These are phyloP conservation scores for Drosophila flavopinicola DNA, from an alignment of 2,888 invertebrate genomes.

Conservation along the genomic window DNA sequence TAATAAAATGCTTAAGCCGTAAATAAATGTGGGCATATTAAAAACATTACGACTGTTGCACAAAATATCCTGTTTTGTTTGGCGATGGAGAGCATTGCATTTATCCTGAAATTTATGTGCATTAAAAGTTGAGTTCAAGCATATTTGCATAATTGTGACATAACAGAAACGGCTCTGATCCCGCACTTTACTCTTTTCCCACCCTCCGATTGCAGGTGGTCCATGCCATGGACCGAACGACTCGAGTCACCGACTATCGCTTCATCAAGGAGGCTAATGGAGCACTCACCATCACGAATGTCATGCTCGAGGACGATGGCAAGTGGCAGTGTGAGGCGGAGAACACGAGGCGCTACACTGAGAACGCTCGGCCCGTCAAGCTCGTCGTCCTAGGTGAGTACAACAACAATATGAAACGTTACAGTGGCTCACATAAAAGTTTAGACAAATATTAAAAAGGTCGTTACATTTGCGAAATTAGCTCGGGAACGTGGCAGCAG, in stretches of 20 bases:
- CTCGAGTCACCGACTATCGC: slow-evolving; percentile 84
- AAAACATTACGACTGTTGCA: slow-evolving; percentile 57
- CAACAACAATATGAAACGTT: no score
- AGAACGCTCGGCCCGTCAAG: slow-evolving; percentile 88
- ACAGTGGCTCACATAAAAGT: slow-evolving; percentile 40
- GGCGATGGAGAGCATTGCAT: slow-evolving; percentile 41
- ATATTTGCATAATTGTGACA: slow-evolving; percentile 65
- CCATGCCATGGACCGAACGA: slow-evolving; percentile 84
- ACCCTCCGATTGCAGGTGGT: slow-evolving; percentile 75
- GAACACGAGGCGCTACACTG: slow-evolving; percentile 87
- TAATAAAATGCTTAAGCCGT: slow-evolving; percentile 55
- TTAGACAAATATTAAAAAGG: slow-evolving; percentile 61
- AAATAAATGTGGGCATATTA: slow-evolving; percentile 47
- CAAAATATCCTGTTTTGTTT: neutral
- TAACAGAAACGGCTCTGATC: slow-evolving; percentile 39
- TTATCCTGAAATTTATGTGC: slow-evolving; percentile 62
- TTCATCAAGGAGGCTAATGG: slow-evolving; percentile 84
- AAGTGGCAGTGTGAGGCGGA: slow-evolving; percentile 90
- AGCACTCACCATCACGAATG: slow-evolving; percentile 84
- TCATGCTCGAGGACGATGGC: slow-evolving; percentile 89
- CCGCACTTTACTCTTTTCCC: neutral
- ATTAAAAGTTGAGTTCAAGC: slow-evolving; percentile 57
- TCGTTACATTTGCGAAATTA: slow-evolving; percentile 63
- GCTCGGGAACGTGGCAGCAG: slow-evolving; percentile 35
- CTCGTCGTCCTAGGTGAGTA: slow-evolving; percentile 88